Evolutionary conservation across 2,888 invertebrate genomes (phyloP), one percentile per base, ranked within the genome.

Genomic region (Tuta absoluta): DNA sequence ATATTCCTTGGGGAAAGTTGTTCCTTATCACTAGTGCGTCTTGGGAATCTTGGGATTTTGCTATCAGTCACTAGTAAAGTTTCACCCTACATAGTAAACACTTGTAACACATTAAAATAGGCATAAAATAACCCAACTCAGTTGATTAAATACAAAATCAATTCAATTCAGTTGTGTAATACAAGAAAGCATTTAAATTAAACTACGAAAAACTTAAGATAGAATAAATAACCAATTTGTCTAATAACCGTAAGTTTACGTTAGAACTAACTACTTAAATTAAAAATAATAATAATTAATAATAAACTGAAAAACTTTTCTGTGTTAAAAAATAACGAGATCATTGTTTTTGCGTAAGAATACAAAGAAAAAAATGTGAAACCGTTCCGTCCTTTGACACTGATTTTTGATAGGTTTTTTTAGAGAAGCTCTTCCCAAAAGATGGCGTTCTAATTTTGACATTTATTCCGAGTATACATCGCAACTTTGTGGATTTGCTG

Each of bases 161-260:
- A 49, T 33, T 19, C 0, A 28, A 33, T 33, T 24, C 28, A 17
- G 28, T 24, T 10, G 24, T n/a, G 41, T 49, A 61, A 61, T 41
- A 62, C 62, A 53, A 76, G 72, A 68, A 66, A 65, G 70, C 69
- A n/a, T 70, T 23, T 10, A 24, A 68, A 57, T 66, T 69, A 69
- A 72, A 72, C 69, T 72, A 75, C 28, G 45, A 65, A 45, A 67
- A 69, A 64, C 64, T 70, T 71, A 72, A 68, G 69, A 63, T 70
- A 81, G 86, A 89, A 89, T 89, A 90, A 89, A 89, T 89, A 89
- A 80, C 83, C 83, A 87, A 84, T 89, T 85, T 78, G 74, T 81
- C 84, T 86, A 85, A 79, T 78, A 85, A 86, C 78, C 80, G 78
- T 84, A 76, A 77, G 74, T 71, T 67, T 75, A 74, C 69, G 72